phyloP scores from a whole-genome alignment of 2,888 invertebrate genomes.

The Coenonympha glycerion region DNA sequence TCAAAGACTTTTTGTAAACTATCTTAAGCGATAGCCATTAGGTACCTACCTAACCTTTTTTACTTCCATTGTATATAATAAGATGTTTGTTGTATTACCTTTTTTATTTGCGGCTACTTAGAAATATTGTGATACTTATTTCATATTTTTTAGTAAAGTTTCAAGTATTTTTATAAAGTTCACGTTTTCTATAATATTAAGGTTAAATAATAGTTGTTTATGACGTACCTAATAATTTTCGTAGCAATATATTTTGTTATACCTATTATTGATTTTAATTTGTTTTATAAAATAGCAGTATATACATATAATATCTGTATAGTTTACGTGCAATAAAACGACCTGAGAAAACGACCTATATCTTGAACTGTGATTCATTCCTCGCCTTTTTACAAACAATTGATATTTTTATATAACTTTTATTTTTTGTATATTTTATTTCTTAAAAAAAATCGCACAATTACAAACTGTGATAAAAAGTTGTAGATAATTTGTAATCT shows the following conservation, averaged over 20 bases:
- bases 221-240: too few relatives aligned
- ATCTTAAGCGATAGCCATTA: neutral
- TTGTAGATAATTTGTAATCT: neutral
- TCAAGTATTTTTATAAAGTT: too few relatives aligned
- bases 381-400: neutral
- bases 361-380: constrained; percentile 6
- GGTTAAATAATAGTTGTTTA: too few relatives aligned
- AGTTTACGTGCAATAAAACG: neutral
- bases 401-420: neutral
- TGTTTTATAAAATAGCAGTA: too few relatives aligned
- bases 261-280: too few relatives aligned
- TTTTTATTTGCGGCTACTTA: neutral
- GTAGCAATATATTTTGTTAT: neutral
- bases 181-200: too few relatives aligned
- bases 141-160: neutral
- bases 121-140: neutral
- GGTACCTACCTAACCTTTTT: too few relatives aligned
- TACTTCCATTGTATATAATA: neutral
- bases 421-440: neutral
- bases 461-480: constrained; percentile 1
- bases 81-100: neutral
- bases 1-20: neutral
- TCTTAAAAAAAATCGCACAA: neutral
- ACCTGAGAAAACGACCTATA: neutral
- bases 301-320: too few relatives aligned